A percentile compares a stretch with the other conserved stretches of the same genome.
These are phyloP conservation scores for Idaea dimidiata DNA, from an alignment of 2,888 invertebrate species.

Conservation along the genomic window DNA sequence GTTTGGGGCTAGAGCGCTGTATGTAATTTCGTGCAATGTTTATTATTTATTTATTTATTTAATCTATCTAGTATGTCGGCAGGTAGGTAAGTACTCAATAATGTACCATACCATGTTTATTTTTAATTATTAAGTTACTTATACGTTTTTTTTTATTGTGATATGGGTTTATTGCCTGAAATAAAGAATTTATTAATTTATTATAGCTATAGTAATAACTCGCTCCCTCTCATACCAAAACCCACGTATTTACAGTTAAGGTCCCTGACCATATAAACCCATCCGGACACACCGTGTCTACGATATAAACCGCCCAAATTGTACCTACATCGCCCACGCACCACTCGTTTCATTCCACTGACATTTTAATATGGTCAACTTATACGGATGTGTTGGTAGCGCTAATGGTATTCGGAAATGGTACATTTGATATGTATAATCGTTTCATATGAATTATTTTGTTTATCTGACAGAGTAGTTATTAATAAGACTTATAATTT, in stretches of 20 bases:
- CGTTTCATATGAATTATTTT: background rate
- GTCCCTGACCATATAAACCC: constrained; percentile 64
- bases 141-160: too few species aligned
- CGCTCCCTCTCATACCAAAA: constrained; percentile 36
- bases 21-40: too few species aligned
- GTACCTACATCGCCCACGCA: constrained; percentile 2
- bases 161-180: too few species aligned
- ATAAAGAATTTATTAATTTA: too few species aligned
- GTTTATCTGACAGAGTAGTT: background rate
- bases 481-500: background rate
- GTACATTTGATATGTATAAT: background rate
- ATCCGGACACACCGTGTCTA: constrained; percentile 52
- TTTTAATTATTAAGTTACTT: too few species aligned
- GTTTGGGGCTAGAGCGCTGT: too few species aligned
- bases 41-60: too few species aligned
- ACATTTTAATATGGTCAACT: background rate
- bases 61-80: too few species aligned
- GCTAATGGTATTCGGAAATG: background rate
- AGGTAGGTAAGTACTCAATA: too few species aligned
- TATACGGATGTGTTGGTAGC: background rate
- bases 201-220: too few species aligned
- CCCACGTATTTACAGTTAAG: constrained; percentile 58
- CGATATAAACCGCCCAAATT: constrained; percentile 28
- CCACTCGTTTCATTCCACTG: background rate
- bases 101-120: too few species aligned